Percentiles rank a stretch among this genome's conserved stretches.
Evolutionary conservation across 2,797 vertebrate genomes (phyloP).

Genomic region (Anableps anableps): DNA sequence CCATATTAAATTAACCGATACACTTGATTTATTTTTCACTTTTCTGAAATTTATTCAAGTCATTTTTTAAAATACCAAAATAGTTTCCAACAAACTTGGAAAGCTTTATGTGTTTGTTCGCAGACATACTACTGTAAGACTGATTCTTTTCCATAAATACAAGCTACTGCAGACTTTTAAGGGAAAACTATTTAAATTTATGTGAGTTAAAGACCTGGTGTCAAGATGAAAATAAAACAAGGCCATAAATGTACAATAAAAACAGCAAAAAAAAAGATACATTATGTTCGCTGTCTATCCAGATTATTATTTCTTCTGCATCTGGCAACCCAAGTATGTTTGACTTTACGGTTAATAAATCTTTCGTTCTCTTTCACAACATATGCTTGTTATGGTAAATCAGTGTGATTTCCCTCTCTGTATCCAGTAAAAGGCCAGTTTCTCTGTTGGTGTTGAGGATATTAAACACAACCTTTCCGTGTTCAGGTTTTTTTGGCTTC

Average conservation of each 20-base stretch:
- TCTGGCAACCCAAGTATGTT: slow-evolving; percentile 38
- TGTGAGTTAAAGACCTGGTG: not conserved
- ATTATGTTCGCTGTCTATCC: not conserved
- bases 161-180: no score
- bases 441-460: slow-evolving; percentile 40
- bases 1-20: not conserved
- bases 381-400: slow-evolving; percentile 23
- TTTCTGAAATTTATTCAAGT: not conserved
- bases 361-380: slow-evolving; percentile 19
- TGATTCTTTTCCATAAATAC: not conserved
- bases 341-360: slow-evolving; percentile 53
- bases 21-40: not conserved
- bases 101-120: not conserved
- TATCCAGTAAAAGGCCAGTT: slow-evolving; percentile 30
- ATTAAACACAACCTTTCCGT: slow-evolving; percentile 53
- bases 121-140: not conserved
- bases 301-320: not conserved
- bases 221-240: slow-evolving; percentile 13
- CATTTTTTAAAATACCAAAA: not conserved
- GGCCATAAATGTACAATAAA: slow-evolving; percentile 32
- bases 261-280: slow-evolving; percentile 26
- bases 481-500: slow-evolving; percentile 53
- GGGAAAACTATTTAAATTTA: not conserved
- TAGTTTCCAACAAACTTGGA: not conserved
- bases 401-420: slow-evolving; percentile 9